These are phyloP conservation scores for Anolis sagrei DNA, from an alignment of 2,113 vertebrate species.

Conservation along the genomic window DNA sequence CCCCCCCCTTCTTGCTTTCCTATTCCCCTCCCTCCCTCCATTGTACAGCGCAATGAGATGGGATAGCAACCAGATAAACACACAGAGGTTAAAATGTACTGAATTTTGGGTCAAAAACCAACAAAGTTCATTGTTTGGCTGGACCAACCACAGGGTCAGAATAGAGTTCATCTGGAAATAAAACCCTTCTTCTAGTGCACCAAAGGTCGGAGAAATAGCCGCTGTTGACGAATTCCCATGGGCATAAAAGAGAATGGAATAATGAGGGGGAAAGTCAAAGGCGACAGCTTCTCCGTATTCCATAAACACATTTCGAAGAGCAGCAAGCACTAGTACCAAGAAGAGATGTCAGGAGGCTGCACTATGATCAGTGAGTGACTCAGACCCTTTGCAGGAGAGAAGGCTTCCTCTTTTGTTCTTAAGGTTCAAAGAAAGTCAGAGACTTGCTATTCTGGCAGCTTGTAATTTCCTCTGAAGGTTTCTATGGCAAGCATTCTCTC, in stretches of 20 bases:
- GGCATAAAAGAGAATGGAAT: conserved; percentile 54
- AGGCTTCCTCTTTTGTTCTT: conserved; percentile 18
- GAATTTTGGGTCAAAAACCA: conserved; percentile 49
- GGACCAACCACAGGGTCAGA: conserved; percentile 29
- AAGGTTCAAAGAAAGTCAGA: neutral
- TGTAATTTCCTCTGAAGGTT: conserved; percentile 15
- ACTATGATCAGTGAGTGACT: conserved; percentile 39
- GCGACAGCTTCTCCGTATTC: conserved; percentile 33
- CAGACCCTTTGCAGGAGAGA: conserved; percentile 1
- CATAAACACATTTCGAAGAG: conserved; percentile 43
- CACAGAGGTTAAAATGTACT: conserved; percentile 19
- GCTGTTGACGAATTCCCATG: conserved; percentile 55
- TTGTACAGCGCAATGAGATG: neutral
- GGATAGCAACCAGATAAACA: conserved; percentile 39
- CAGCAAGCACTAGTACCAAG: neutral
- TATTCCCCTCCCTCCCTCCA: neutral
- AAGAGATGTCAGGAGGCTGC: conserved; percentile 24
- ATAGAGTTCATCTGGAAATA: conserved; percentile 56
- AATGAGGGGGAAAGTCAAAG: conserved; percentile 52
- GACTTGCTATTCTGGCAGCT: neutral
- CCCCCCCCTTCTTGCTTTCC: neutral
- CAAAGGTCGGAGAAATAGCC: conserved; percentile 59
- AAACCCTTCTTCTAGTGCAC: conserved; percentile 51
- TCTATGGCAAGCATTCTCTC: neutral
- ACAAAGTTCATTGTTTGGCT: conserved; percentile 48